These are phyloP conservation scores for Gavialis gangeticus DNA, from an alignment of 2,113 vertebrate genomes.

Conservation along the genomic window DNA sequence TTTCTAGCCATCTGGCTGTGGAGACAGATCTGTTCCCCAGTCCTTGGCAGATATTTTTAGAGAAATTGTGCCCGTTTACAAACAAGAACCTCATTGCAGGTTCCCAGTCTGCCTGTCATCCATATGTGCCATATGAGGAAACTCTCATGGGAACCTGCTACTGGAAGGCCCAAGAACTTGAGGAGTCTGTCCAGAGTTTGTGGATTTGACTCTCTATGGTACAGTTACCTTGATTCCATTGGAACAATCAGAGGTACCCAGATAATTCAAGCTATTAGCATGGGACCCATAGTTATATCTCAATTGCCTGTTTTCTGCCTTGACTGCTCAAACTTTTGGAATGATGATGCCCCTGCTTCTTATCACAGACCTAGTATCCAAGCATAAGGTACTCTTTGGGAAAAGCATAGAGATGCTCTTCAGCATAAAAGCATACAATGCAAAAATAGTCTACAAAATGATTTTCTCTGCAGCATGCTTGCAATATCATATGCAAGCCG, in stretches of 20 bases:
- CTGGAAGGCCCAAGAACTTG: not conserved
- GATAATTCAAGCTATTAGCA: not conserved
- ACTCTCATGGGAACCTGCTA: not conserved
- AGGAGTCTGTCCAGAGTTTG: too few species aligned
- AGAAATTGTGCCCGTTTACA: too few species aligned
- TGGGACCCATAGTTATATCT: not conserved
- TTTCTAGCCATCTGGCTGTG: not conserved
- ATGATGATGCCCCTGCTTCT: not conserved
- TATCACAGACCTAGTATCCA: rapidly evolving
- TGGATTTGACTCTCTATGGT: not conserved
- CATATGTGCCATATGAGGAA: not conserved
- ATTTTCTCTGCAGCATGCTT: not conserved
- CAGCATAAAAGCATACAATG: not conserved
- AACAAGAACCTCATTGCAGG: not conserved
- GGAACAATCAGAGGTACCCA: not conserved
- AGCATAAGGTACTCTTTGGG: not conserved
- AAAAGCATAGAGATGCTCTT: not conserved
- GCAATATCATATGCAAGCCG: not conserved
- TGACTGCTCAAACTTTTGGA: not conserved
- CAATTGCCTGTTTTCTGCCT: rapidly evolving
- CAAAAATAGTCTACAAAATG: not conserved
- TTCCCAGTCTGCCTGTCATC: not conserved
- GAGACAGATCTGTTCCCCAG: not conserved
- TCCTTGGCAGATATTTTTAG: not conserved
- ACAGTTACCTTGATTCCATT: not conserved